Base-by-base conservation (phyloP, 1,140 invertebrate genomes). In the Polyergus mexicanus region DNA sequence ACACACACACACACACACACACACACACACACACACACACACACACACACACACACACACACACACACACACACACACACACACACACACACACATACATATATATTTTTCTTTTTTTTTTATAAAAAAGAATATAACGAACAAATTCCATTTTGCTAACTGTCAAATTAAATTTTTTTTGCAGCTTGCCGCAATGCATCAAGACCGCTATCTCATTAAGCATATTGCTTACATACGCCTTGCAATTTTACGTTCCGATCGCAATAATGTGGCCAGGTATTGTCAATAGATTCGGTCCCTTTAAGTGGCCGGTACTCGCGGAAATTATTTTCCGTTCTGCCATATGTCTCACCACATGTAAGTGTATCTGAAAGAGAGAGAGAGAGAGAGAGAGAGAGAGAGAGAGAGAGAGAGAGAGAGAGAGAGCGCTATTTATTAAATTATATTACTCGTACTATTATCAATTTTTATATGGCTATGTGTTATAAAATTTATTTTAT, bases 161-260 rank as follows among this genome's bases (percentile, higher is more conserved):
- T 51, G 16, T 51, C 16, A n/a, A 78, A 71, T 1, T 63, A 11
- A 83, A 85, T 86, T 47, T 87, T 87, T 89, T 88, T 95, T 94
- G 16, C 92, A 97, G 96, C 22, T 93, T 97, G 77, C 95, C 96
- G 3, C 95, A 96, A 92, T 95, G 86, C 94, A 97, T 72, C 95
- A 96, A 94, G 92, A 89, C 98, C 2, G 95, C 97, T 28, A 98
- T 98, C 93, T 96, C 97, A 0, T 66, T 97, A 6, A 97, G 97
- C 22, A 97, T 98, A 86, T 96, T 98, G 87, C 95, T 98, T 69
- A 96, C 97, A 0, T 98, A 98, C 94, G 97, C 97, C n/a, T 95
- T 99, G 66, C 98, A 99, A 95, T 97, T 98, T 90, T 99, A 98
- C 93, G 97, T 99, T 2, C 97, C 98, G 56, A 94, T 97, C 32